These are phyloP conservation scores for Danio kyathit DNA, from an alignment of 2,797 vertebrate species.

Conservation along the genomic window DNA sequence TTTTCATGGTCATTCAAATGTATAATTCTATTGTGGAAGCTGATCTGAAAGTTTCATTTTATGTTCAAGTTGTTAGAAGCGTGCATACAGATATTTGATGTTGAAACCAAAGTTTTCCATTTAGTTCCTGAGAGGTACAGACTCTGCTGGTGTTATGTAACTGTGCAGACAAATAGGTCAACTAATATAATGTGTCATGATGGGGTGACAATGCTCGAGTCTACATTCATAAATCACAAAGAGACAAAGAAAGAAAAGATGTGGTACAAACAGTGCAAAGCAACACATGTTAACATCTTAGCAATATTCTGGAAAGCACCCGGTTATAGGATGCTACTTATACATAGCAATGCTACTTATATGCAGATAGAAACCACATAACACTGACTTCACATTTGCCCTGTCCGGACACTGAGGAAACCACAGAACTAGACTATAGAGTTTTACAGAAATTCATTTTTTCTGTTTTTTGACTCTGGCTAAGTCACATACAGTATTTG, in stretches of 20 bases:
- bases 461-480: neutral
- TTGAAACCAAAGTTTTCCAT: constrained; percentile 2
- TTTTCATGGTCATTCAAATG: neutral
- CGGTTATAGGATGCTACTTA: neutral
- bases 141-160: constrained; percentile 31
- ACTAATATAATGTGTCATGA: neutral
- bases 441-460: neutral
- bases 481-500: constrained; percentile 1
- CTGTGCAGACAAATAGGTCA: constrained; percentile 21
- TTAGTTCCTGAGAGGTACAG: neutral
- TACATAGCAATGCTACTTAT: neutral
- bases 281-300: neutral
- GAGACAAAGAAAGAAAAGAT: constrained; percentile 19
- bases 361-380: neutral
- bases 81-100: constrained; percentile 1
- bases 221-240: constrained; percentile 27
- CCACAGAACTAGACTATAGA: neutral
- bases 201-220: neutral
- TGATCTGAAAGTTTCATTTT: neutral
- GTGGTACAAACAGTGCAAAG: neutral
- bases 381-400: neutral
- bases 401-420: neutral
- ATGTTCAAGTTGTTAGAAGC: constrained; percentile 8
- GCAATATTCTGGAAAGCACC: neutral
- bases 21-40: neutral